phyloP scores from a whole-genome alignment of 2,113 vertebrate genomes.

The Progne subis region DNA sequence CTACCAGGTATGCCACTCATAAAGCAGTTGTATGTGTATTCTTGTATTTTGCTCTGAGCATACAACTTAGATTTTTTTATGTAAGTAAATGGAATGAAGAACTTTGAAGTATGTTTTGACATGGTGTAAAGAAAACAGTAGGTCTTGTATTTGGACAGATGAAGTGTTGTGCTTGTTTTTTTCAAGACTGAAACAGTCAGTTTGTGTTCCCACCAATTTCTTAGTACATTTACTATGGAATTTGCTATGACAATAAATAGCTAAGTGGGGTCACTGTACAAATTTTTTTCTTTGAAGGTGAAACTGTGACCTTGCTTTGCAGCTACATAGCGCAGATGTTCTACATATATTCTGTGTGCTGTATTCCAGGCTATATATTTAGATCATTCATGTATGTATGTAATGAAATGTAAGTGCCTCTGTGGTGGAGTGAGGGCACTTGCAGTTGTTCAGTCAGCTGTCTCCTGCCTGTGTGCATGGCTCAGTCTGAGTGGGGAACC shows the following conservation, averaged over 20 bases:
- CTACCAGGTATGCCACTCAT: slow-evolving; percentile 34
- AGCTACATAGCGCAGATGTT: not conserved
- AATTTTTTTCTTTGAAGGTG: not conserved
- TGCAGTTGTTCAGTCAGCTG: not conserved
- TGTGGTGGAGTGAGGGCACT: not conserved
- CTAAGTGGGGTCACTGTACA: not conserved
- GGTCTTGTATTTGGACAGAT: not conserved
- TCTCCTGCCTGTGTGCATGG: not conserved
- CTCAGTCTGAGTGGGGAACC: not conserved
- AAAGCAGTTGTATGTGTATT: not conserved
- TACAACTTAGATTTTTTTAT: not conserved
- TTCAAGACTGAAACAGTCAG: not conserved
- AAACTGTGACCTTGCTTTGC: not conserved
- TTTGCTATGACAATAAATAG: not conserved
- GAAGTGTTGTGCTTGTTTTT: not conserved
- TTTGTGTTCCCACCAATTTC: not conserved
- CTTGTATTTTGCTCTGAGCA: not conserved
- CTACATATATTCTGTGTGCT: not conserved
- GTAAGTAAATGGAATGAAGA: not conserved
- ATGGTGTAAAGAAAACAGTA: not conserved
- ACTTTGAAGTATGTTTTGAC: not conserved
- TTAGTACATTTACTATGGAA: not conserved
- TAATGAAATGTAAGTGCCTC: not conserved
- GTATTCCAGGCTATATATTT: not conserved
- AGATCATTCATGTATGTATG: not conserved